A percentile compares a stretch with the other conserved stretches of the same genome.
Evolutionary conservation across 2,113 vertebrate genomes (phyloP).

Genomic region (Turnix velox): DNA sequence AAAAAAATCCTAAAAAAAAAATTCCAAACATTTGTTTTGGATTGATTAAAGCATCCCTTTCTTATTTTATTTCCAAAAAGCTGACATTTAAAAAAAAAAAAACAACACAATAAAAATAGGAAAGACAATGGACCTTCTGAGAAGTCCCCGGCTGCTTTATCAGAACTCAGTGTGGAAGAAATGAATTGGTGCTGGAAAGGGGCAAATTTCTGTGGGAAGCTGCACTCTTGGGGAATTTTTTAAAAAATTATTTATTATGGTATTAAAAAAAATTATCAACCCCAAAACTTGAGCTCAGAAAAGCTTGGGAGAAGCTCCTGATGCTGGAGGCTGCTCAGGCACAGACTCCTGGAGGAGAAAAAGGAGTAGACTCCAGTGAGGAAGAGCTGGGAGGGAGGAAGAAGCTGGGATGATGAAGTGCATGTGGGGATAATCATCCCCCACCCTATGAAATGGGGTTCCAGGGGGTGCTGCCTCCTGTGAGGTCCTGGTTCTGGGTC

Average conservation of each 20-base stretch:
- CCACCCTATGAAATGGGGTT: background rate
- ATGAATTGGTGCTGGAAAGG: background rate
- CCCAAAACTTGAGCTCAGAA: background rate
- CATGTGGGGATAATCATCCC: background rate
- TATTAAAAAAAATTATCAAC: background rate
- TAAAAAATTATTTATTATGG: no score
- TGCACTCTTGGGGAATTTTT: background rate
- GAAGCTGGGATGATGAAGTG: background rate
- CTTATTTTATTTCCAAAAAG: background rate
- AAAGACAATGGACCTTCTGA: constrained; percentile 11
- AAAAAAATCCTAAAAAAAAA: no score
- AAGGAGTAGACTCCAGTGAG: background rate
- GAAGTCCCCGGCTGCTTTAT: constrained; percentile 5
- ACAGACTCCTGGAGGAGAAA: background rate
- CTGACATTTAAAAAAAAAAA: constrained; percentile 1
- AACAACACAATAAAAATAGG: background rate
- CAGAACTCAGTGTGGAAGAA: background rate
- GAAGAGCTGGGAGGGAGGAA: background rate
- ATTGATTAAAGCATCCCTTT: constrained; percentile 1
- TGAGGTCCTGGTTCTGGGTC: accelerated
- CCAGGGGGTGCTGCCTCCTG: background rate
- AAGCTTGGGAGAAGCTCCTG: background rate
- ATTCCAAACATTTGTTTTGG: constrained; percentile 44
- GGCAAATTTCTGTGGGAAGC: background rate
- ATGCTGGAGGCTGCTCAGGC: background rate